Base-by-base conservation (phyloP, 2,888 invertebrate species). In the Agonopterix subpropinquella region DNA sequence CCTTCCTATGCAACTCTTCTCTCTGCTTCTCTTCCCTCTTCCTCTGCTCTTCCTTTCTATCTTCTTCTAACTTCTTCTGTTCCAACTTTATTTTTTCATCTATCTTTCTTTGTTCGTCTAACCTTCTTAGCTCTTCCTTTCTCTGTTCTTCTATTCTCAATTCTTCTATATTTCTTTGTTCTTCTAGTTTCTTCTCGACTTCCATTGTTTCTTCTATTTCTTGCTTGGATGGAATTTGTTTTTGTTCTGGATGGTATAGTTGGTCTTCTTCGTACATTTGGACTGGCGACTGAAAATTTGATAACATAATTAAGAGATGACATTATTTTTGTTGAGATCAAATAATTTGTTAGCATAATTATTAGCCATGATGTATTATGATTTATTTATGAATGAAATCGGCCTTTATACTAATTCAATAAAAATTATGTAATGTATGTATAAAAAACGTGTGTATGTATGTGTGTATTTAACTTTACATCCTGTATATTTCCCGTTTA, bases 191-290 rank as follows among this genome's bases (percentile, higher is more conserved):
- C 43, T 10, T 43, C 9, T 43, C 9, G 8, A 43, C 10, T 43
- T 43, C 43, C 8, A 43, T 15, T 13, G 11, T 5, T 7, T 45
- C 51, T 43, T 53, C 48, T 44, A 49, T 36, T 1, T 47, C 45
- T 36, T 50, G 36, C 8, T 36, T 46, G 11, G 11, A 39, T 11
- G 18, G 44, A 8, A 9, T 39, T 39, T 42, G 10, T 13, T 51
- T 47, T 42, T 11, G 11, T 48, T 56, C 42, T 54, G 60, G 54
- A 47, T 48, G 56, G 55, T 57, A 62, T 37, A 65, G 58, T 52
- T 63, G 67, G 50, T 78, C 77, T 62, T 84, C 82, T 65, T 74
- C 73, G 9, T 73, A 54, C 8, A 69, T 67, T 58, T 73, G 77
- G 47, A 64, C 65, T 37, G 80, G 83, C 41, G 83, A 80, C 85